A percentile compares a stretch with the other conserved stretches of the same genome.
phyloP scores from a whole-genome alignment of 2,797 vertebrate species.

The Halcyon leucocephala region DNA sequence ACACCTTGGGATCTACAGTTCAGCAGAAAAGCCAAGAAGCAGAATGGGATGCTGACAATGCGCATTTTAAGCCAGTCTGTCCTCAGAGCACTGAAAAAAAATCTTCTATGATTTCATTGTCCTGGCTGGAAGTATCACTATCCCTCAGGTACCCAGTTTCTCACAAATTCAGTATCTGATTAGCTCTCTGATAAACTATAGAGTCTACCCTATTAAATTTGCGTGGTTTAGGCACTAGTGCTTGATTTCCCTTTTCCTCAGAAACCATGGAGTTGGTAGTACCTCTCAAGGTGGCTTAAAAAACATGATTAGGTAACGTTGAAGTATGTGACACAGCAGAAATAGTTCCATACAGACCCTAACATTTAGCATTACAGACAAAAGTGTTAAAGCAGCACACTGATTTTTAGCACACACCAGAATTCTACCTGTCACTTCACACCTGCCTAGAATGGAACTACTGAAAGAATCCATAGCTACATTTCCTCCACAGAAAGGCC shows the following conservation, averaged over 20 bases:
- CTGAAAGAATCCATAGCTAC: background rate
- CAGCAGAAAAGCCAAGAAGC: background rate
- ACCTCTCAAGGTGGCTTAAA: background rate
- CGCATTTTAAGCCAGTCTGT: background rate
- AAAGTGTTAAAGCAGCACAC: background rate
- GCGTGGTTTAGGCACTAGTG: background rate
- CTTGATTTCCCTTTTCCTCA: background rate
- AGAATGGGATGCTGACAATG: accelerated
- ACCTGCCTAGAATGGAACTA: background rate
- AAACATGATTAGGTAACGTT: background rate
- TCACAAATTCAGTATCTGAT: background rate
- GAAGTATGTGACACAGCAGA: background rate
- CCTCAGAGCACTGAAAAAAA: background rate
- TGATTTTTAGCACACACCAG: background rate
- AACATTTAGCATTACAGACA: background rate
- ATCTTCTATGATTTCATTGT: background rate
- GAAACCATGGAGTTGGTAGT: background rate
- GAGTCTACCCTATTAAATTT: background rate
- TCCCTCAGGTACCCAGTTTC: background rate
- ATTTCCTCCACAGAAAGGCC: background rate
- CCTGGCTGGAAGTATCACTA: background rate
- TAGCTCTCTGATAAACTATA: background rate
- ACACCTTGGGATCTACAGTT: background rate
- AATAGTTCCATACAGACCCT: background rate
- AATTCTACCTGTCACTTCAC: background rate